Conservation (phyloP, 1,140 invertebrate genomes). For the Venturia canescens region DNA sequence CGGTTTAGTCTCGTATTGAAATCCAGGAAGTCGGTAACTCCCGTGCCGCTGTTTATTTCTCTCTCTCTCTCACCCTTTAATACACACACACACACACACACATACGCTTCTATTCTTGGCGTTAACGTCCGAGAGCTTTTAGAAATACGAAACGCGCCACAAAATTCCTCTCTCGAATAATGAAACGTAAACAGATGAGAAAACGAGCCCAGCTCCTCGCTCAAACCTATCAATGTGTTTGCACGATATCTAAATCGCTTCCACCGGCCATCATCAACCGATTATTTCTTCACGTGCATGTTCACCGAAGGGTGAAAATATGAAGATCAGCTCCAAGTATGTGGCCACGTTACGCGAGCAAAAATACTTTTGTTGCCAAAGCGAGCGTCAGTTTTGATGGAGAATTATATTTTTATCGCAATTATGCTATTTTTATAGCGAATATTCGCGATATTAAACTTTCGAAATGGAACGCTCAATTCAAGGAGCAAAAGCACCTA, state of each 20-base stretch:
- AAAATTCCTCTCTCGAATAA: conserved; percentile 1
- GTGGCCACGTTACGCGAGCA: background rate
- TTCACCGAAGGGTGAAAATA: background rate
- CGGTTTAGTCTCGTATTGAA: background rate
- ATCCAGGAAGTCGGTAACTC: conserved; percentile 49
- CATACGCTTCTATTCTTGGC: conserved; percentile 47
- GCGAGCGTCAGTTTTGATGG: too few species aligned
- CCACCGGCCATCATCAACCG: background rate
- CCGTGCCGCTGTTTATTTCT: conserved; percentile 19
- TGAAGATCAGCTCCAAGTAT: background rate
- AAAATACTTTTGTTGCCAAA: background rate
- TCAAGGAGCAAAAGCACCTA: background rate
- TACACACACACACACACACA: background rate
- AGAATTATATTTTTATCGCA: too few species aligned
- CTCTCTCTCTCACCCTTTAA: background rate
- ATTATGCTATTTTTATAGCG: too few species aligned
- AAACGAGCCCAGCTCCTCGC: background rate
- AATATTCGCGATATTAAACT: background rate
- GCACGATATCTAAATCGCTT: background rate
- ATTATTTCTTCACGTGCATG: background rate
- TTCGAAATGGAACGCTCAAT: background rate
- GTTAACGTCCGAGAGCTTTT: conserved; percentile 3
- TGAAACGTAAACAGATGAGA: conserved; percentile 2
- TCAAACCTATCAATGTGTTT: background rate
- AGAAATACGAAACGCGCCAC: background rate